phyloP scores from a whole-genome alignment of 2,888 invertebrate genomes.

The Agonum fuliginosum region DNA sequence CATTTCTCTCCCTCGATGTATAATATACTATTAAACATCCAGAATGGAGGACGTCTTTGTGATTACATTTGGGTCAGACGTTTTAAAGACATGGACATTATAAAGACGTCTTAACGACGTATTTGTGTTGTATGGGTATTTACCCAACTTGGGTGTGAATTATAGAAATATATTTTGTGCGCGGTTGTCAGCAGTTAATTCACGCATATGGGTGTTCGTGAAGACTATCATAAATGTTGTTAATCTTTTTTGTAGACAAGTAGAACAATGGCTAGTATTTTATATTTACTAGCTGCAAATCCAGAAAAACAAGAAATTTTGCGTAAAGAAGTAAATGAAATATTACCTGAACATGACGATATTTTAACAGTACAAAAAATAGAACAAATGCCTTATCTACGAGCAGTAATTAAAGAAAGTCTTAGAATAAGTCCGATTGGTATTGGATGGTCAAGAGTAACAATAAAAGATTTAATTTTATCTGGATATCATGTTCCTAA shows the following conservation, averaged over 20 bases:
- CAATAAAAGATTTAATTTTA: slow-evolving; percentile 65
- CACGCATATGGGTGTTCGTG: background rate
- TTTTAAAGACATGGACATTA: too few species aligned
- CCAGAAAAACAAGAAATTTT: slow-evolving; percentile 70
- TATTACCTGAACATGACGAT: slow-evolving; percentile 63
- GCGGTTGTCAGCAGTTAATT: background rate
- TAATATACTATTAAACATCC: too few species aligned
- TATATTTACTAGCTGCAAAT: slow-evolving; percentile 71
- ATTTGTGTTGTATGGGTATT: too few species aligned
- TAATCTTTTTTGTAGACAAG: slow-evolving; percentile 69
- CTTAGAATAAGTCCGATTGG: slow-evolving; percentile 68
- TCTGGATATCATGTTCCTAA: slow-evolving; percentile 68
- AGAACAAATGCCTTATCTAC: slow-evolving; percentile 72
- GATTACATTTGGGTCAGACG: too few species aligned
- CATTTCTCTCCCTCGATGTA: too few species aligned
- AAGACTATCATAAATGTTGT: background rate
- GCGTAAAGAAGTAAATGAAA: slow-evolving; percentile 67
- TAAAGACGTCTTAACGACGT: too few species aligned
- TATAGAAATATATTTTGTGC: too few species aligned
- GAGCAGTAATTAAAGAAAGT: slow-evolving; percentile 79
- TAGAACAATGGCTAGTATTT: slow-evolving; percentile 69
- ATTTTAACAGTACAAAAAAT: slow-evolving; percentile 68
- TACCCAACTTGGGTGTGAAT: too few species aligned
- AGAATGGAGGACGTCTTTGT: too few species aligned
- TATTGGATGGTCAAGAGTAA: slow-evolving; percentile 54